These are phyloP conservation scores for Micronycteris hirsuta DNA, from an alignment of 2,113 vertebrate species.

Conservation along the genomic window DNA sequence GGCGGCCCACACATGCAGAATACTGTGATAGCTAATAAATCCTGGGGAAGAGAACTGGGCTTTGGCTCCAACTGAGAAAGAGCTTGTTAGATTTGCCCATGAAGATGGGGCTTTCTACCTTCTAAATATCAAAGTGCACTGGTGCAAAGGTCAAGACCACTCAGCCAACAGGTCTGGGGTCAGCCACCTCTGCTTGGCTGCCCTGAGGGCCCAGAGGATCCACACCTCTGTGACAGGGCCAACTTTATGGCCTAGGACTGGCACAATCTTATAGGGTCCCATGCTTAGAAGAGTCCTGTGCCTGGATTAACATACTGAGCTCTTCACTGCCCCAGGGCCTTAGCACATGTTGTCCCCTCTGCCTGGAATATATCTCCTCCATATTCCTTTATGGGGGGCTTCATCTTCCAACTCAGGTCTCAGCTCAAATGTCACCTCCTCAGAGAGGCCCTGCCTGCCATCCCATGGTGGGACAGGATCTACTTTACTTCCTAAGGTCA, in stretches of 20 bases:
- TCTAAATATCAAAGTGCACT: background rate
- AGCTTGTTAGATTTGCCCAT: rapidly evolving
- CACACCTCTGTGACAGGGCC: background rate
- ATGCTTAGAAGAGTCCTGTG: background rate
- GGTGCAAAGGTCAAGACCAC: background rate
- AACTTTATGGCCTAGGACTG: background rate
- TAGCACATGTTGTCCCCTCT: background rate
- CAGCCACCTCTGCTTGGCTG: rapidly evolving
- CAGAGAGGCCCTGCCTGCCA: background rate
- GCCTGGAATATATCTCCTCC: background rate
- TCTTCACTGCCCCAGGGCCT: background rate
- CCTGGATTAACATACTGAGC: background rate
- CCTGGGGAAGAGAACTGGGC: background rate
- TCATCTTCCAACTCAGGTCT: background rate
- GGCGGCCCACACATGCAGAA: background rate
- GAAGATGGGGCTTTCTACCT: background rate
- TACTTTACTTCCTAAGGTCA: background rate
- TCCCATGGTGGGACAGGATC: background rate
- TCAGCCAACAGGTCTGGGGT: background rate
- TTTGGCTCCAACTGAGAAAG: background rate
- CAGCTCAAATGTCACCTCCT: background rate
- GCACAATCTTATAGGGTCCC: background rate
- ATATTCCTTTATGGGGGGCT: background rate
- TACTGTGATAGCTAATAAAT: background rate
- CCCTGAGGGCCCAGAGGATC: rapidly evolving